Evolutionary conservation across 2,888 invertebrate genomes (phyloP), one percentile per base, ranked within the genome.

Genomic region (Ypsolopha sequella): DNA sequence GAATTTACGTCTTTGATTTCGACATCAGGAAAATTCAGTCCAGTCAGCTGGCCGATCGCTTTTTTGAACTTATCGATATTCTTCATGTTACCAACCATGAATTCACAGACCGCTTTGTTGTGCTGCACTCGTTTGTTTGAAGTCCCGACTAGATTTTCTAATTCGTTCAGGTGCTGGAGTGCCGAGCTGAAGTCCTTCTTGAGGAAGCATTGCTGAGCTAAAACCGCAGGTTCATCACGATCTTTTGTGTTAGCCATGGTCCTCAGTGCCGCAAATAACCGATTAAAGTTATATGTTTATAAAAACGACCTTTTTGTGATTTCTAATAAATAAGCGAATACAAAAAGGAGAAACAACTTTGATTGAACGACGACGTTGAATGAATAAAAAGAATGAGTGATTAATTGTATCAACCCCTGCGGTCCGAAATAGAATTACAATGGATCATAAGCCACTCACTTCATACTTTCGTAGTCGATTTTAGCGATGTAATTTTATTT

Each of bases 61-160:
- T 91, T 92, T 55, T 91, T 89, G 63, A 95, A 92, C 51, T 89
- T 87, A 51, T 93, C 92, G 10, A 92, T 90, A 62, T 93, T 92
- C 60, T 90, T 92, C 64, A 93, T 88, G 48, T 92, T 92, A 52
- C 89, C 89, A 56, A 90, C 90, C 72, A 92, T 94, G 74, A 93
- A 96, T 66, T 95, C 94, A 0, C 91, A 91, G 0, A 97, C 91
- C 34, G 93, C 92, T 76, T 93, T 93, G 69, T 98, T 97, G 65
- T 95, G 95, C 45, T 90, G 87, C 1, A 95, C 90, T 68, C 94
- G 91, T 55, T 92, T 89, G 74, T 94, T 94, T 54, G 88, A 88
- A 0, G 88, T 88, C 49, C 91, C 84, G 53, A 74, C 68, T 6
- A 89, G 64, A 34, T 72, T 73, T 66, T 92, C 91, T 55, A 95